A percentile compares a stretch with the other conserved stretches of the same genome.
Evolutionary conservation across 2,113 vertebrate genomes (phyloP).

Genomic region (Salvelinus alpinus): DNA sequence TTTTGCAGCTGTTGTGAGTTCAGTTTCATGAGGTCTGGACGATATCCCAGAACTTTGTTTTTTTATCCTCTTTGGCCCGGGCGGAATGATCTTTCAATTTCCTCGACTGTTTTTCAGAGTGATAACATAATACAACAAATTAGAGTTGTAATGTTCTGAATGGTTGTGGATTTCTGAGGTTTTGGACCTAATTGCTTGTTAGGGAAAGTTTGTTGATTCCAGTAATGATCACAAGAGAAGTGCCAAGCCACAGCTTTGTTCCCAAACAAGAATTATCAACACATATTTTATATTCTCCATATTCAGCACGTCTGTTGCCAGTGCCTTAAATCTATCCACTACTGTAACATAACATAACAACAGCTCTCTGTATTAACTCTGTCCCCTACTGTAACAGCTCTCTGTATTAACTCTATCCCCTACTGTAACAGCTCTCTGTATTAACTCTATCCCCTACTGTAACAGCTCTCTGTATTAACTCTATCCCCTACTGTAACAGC

Average conservation of each 20-base stretch:
- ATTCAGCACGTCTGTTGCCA: conserved; percentile 40
- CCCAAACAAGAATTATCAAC: conserved; percentile 13
- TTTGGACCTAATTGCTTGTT: conserved; percentile 33
- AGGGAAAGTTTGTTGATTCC: conserved; percentile 37
- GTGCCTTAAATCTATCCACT: neutral
- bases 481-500: no score
- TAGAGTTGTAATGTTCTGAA: conserved; percentile 24
- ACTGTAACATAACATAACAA: no score
- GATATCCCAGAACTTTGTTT: conserved; percentile 55
- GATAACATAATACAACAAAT: conserved; percentile 31
- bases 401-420: no score
- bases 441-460: no score
- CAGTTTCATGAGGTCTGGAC: conserved; percentile 65
- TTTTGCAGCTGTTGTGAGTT: conserved; percentile 66
- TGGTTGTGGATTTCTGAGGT: conserved; percentile 25
- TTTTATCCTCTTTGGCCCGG: conserved; percentile 55
- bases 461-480: no score
- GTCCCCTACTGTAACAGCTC: no score
- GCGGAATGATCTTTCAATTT: conserved; percentile 37
- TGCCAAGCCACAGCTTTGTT: conserved; percentile 30
- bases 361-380: no score
- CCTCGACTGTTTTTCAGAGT: conserved; percentile 36
- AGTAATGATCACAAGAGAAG: conserved; percentile 17
- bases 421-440: no score
- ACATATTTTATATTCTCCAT: conserved; percentile 29